Evolutionary conservation across 2,113 vertebrate genomes (phyloP).

Genomic region (Menidia beryllina): DNA sequence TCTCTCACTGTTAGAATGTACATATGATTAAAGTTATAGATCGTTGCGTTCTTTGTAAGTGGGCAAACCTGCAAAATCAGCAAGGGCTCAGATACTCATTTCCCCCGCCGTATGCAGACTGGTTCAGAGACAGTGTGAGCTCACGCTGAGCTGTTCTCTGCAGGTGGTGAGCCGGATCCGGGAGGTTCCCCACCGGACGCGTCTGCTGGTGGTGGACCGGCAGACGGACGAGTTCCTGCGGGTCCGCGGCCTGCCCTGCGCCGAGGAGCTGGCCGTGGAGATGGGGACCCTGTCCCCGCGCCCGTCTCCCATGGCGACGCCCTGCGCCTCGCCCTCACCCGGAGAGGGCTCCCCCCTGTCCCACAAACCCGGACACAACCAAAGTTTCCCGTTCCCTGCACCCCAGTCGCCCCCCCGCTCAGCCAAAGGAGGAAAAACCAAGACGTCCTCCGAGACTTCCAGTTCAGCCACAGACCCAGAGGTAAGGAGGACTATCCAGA

Average conservation of each 20-base stretch:
- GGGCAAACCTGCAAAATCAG: no score
- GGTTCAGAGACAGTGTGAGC: no score
- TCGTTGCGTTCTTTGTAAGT: no score
- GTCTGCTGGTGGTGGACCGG: constrained; percentile 91
- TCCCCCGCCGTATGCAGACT: no score
- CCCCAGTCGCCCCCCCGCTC: constrained; percentile 31
- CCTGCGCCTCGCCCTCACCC: constrained; percentile 56
- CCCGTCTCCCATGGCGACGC: constrained; percentile 48
- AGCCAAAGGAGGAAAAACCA: no score
- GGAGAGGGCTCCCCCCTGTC: constrained; percentile 28
- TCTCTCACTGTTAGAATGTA: no score
- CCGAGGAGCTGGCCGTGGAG: constrained; percentile 85
- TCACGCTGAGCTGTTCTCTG: neutral
- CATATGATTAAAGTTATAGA: no score
- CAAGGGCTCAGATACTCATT: no score
- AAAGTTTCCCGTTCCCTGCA: constrained; percentile 3
- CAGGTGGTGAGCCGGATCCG: constrained; percentile 94
- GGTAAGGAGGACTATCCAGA: no score
- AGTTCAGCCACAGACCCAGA: no score
- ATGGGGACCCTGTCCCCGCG: constrained; percentile 79
- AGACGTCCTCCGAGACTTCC: no score
- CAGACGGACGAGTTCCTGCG: constrained; percentile 89
- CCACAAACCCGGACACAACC: constrained; percentile 22
- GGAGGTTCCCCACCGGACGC: constrained; percentile 86
- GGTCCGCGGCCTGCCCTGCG: constrained; percentile 84